These are phyloP conservation scores for Fregata magnificens DNA, from an alignment of 2,113 vertebrate species.

Conservation along the genomic window DNA sequence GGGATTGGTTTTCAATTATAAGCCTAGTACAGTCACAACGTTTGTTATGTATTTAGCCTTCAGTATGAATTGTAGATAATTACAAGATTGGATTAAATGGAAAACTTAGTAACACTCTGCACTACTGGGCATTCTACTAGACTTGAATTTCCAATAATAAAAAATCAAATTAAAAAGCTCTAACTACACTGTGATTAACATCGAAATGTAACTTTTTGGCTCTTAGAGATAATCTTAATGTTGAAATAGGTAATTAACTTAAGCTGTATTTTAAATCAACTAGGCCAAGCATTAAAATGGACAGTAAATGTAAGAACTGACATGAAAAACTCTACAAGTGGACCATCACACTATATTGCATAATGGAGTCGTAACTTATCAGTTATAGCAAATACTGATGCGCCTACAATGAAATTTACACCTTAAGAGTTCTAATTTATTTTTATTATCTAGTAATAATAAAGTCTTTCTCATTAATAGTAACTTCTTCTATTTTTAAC, in stretches of 20 bases:
- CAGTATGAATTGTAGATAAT: not conserved
- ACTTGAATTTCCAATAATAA: not conserved
- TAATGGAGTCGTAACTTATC: not conserved
- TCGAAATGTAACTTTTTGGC: not conserved
- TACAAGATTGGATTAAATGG: not conserved
- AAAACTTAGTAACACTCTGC: not conserved
- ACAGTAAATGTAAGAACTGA: not conserved
- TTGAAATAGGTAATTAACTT: not conserved
- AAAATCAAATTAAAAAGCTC: not conserved
- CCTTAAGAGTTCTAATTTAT: not conserved
- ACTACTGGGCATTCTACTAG: not conserved
- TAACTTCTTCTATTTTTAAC: not conserved
- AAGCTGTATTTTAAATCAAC: not conserved
- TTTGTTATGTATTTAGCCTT: not conserved
- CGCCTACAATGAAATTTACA: not conserved
- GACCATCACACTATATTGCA: not conserved
- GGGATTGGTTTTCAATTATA: slow-evolving; percentile 16
- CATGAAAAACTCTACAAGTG: not conserved
- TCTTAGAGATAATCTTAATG: not conserved
- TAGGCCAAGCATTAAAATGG: not conserved
- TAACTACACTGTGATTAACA: not conserved
- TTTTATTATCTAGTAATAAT: slow-evolving; percentile 6
- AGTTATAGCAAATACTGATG: not conserved
- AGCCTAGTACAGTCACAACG: not conserved
- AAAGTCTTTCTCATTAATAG: not conserved